Conservation (phyloP, 2,888 invertebrate species). For the Cartodere bifasciata region DNA sequence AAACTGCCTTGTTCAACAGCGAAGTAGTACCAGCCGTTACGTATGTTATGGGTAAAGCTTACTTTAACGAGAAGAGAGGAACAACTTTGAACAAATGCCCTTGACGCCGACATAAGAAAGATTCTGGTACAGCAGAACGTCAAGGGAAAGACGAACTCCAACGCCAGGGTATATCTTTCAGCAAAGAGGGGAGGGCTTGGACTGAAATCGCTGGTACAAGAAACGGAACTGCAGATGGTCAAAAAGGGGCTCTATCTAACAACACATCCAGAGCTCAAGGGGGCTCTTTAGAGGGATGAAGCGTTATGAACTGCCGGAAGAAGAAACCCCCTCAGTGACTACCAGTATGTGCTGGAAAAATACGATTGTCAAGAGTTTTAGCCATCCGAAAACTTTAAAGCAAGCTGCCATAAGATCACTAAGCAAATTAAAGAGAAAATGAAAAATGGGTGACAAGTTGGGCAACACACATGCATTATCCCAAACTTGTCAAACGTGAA, state of each 20-base stretch:
- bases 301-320: conserved; percentile 6
- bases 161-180: not conserved
- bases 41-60: conserved; percentile 1
- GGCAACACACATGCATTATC: not conserved
- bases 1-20: not conserved
- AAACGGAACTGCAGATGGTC: conserved; percentile 11
- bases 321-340: conserved; percentile 9
- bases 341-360: conserved; percentile 1
- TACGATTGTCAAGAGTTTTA: not conserved
- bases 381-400: not conserved
- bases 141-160: no score
- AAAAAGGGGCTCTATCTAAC: conserved; percentile 7
- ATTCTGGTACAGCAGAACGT: no score
- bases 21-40: not conserved
- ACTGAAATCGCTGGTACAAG: conserved; percentile 6
- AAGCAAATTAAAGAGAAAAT: no score
- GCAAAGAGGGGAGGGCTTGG: conserved; percentile 3
- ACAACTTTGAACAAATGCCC: not conserved
- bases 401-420: no score
- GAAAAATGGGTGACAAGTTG: no score
- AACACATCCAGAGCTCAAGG: conserved; percentile 7
- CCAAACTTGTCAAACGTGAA: not conserved
- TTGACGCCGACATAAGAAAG: not conserved
- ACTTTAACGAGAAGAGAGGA: not conserved
- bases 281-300: not conserved